Evolutionary conservation across 2,888 invertebrate species (phyloP).

Genomic region (Globia sparganii): DNA sequence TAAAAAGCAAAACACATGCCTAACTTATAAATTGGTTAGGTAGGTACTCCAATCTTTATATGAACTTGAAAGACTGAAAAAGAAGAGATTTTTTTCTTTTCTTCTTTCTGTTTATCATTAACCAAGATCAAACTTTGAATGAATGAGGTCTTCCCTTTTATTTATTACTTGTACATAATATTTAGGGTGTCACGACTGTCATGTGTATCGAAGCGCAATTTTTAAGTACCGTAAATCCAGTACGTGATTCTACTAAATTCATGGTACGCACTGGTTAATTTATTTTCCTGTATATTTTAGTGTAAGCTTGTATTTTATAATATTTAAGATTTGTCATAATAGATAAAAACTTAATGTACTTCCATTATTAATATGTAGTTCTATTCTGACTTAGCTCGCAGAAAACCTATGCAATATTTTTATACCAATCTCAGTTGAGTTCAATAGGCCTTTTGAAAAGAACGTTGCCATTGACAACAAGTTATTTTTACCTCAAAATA

Average conservation of each 20-base stretch:
- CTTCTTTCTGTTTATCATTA: not conserved
- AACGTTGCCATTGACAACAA: conserved; percentile 48
- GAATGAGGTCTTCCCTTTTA: too few species aligned
- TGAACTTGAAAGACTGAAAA: not conserved
- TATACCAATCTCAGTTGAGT: not conserved
- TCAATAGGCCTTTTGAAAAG: not conserved
- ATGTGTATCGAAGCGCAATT: too few species aligned
- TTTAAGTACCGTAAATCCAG: too few species aligned
- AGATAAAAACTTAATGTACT: too few species aligned
- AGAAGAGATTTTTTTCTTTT: not conserved
- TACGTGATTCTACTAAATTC: too few species aligned
- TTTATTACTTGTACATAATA: too few species aligned
- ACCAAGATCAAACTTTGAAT: not conserved
- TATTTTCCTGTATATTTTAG: too few species aligned
- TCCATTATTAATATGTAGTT: not conserved
- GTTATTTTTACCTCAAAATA: conserved; percentile 63
- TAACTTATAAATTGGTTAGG: not conserved
- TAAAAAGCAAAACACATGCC: not conserved
- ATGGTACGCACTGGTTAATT: too few species aligned
- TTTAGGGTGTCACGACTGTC: too few species aligned
- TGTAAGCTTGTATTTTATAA: too few species aligned
- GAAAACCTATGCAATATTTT: not conserved
- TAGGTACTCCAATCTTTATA: not conserved
- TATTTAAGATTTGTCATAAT: too few species aligned
- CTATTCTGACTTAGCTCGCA: not conserved